Evolutionary conservation across 2,113 vertebrate genomes (phyloP).

Genomic region (Aepyceros melampus): DNA sequence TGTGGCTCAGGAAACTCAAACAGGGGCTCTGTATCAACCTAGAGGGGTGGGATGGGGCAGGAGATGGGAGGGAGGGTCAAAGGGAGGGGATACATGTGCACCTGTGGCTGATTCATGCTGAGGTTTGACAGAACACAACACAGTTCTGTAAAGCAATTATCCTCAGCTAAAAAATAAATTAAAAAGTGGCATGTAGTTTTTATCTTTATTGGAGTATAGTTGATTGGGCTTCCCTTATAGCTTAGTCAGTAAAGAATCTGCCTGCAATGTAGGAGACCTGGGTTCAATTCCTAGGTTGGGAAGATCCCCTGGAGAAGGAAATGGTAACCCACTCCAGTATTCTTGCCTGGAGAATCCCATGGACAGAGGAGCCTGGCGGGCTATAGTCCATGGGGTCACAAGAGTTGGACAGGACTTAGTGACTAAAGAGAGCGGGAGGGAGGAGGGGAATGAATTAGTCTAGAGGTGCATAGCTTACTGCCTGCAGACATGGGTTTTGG

Average conservation of each 20-base stretch:
- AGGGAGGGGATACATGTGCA: not conserved
- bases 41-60: not conserved
- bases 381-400: not conserved
- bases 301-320: not conserved
- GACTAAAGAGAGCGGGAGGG: not conserved
- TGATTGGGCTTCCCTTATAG: not conserved
- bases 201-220: not conserved
- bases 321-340: not conserved
- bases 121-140: not conserved
- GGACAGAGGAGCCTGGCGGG: not conserved
- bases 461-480: too few species aligned
- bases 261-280: not conserved
- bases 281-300: not conserved
- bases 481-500: not conserved
- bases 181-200: not conserved
- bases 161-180: not conserved
- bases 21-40: not conserved
- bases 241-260: not conserved
- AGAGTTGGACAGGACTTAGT: not conserved
- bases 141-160: not conserved
- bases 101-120: not conserved
- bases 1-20: not conserved
- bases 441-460: not conserved
- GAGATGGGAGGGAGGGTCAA: not conserved
- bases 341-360: not conserved